Evolutionary conservation across 2,888 invertebrate species (phyloP).

Genomic region (Eupithecia pulchellata): DNA sequence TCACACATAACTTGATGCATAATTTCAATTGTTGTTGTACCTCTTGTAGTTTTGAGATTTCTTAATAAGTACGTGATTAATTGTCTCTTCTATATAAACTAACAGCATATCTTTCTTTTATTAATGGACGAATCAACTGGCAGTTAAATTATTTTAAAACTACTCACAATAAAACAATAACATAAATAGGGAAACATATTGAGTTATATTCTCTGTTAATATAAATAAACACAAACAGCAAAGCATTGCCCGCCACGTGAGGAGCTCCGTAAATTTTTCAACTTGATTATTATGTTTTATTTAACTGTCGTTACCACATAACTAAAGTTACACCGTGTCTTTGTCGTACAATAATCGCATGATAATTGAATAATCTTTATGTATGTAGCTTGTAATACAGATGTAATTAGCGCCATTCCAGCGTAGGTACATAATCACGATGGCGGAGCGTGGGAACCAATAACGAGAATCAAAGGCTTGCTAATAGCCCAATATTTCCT

Average conservation of each 20-base stretch:
- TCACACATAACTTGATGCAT: no score
- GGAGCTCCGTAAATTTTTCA: constrained; percentile 2
- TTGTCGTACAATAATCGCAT: constrained; percentile 25
- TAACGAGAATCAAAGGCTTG: constrained; percentile 12
- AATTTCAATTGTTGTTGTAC: no score
- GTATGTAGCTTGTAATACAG: constrained; percentile 15
- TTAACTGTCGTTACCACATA: constrained; percentile 21
- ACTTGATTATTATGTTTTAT: constrained; percentile 23
- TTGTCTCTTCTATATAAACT: no score
- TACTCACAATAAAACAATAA: not conserved
- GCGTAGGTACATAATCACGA: constrained; percentile 21
- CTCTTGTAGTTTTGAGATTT: no score
- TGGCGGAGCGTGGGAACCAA: constrained; percentile 26
- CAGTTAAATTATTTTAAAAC: not conserved
- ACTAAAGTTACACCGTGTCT: constrained; percentile 16
- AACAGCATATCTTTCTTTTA: no score
- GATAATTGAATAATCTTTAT: constrained; percentile 29
- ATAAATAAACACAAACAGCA: not conserved
- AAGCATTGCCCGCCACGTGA: constrained; percentile 27
- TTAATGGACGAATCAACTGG: no score
- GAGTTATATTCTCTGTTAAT: not conserved
- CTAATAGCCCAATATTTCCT: not conserved
- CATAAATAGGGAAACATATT: not conserved
- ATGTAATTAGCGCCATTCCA: constrained; percentile 20
- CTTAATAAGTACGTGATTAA: no score